Evolutionary conservation across 2,113 vertebrate genomes (phyloP), one percentile per base, ranked within the genome.

Genomic region (Nannobrachium achirus): DNA sequence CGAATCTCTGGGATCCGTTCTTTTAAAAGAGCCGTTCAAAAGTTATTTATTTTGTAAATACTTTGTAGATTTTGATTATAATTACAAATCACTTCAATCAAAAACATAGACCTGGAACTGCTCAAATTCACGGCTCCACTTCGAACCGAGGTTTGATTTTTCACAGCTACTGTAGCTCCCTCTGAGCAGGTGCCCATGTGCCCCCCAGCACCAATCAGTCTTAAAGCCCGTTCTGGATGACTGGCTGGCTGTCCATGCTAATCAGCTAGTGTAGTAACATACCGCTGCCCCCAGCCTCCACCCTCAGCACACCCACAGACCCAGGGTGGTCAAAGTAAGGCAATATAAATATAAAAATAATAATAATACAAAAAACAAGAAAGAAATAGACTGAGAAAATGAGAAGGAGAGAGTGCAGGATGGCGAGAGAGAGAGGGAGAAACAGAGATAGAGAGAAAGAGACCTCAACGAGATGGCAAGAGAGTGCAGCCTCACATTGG

Each of bases 311-410:
- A 60, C 64, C 25, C 56, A 50, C 50, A 18, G 0, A 40, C 14
- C 25, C 25, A 33, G 25, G 25, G 25, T 5, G 4, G 10, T 57
- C 25, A 20, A 8, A 10, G 11, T 16, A 19, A 1, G 8, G 16
- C 15, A 52, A 13, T 58, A 71, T 18, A 63, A 52, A 13, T 58
- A 71, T 18, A 63, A 51, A 49, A 41, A 48, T 19, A 66, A 51
- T 13, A 57, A 38, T 20, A 8, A 33, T 40, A 63, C 39, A 61
- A 20, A n/a, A 69, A 9, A 63, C 11, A 46, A 59, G 49, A 33
- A 33, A 51, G 46, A 59, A 44, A 48, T 19, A 40, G 46, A 16
- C 10, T 18, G 33, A 8, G 18, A 58, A 38, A 51, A 39, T 7
- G 25, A 56, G 44, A 56, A 49, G 45, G 51, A 18, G 63, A 64